Evolutionary conservation across 92 coral and sea anemone genomes (phyloP).

Genomic region (Parazoanthus darwini): DNA sequence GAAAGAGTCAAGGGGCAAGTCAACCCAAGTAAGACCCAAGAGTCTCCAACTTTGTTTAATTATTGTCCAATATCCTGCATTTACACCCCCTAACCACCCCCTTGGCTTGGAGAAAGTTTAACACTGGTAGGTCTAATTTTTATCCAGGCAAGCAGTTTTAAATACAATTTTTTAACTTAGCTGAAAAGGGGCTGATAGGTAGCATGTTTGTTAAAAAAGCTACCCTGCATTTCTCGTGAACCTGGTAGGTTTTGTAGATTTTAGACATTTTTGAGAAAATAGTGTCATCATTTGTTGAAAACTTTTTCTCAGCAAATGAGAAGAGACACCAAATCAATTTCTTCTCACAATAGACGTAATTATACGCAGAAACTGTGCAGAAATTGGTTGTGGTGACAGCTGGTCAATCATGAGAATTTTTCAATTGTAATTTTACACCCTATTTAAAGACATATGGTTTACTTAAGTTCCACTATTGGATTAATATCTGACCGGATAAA

Average conservation of each 20-base stretch:
- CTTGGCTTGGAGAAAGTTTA: constrained; percentile 8
- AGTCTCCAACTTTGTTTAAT: constrained; percentile 33
- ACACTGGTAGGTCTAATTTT: constrained; percentile 20
- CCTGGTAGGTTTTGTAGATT: background rate
- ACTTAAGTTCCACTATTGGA: too few relatives aligned
- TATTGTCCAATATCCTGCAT: constrained; percentile 27
- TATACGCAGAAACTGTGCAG: background rate
- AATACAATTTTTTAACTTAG: constrained; percentile 14
- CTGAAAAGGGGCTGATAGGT: constrained; percentile 4
- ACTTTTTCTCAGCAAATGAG: constrained; percentile 37
- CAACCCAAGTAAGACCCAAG: constrained; percentile 27
- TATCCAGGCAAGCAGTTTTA: constrained; percentile 19
- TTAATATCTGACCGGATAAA: too few relatives aligned
- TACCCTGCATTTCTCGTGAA: constrained; percentile 4
- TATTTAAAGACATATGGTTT: too few relatives aligned
- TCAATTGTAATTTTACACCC: too few relatives aligned
- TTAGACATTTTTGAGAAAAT: constrained; percentile 19
- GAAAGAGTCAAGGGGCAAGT: constrained; percentile 5
- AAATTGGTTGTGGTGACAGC: too few relatives aligned
- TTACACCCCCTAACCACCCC: constrained; percentile 7
- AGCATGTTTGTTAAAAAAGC: constrained; percentile 19
- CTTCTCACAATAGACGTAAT: constrained; percentile 18
- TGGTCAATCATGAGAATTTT: too few relatives aligned
- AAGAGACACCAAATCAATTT: constrained; percentile 36
- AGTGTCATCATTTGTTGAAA: constrained; percentile 24